Evolutionary conservation across 1,140 invertebrate genomes (phyloP).

Genomic region (Drosophila serrata): DNA sequence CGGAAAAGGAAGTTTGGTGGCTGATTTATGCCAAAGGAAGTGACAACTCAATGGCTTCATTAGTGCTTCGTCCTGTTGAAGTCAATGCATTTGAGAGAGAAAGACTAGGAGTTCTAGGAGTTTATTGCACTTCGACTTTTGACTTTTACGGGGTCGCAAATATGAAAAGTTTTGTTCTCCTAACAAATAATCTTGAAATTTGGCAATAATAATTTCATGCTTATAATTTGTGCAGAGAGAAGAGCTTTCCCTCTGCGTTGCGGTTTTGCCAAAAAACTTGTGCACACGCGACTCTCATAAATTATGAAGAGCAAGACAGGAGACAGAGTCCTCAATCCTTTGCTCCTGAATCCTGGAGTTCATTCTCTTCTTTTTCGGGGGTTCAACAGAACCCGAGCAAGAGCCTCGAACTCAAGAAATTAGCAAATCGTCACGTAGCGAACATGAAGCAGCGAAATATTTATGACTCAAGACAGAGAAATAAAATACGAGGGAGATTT

Average conservation of each 20-base stretch:
- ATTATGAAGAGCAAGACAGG: constrained; percentile 45
- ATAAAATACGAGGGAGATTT: neutral
- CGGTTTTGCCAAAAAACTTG: constrained; percentile 50
- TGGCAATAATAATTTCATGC: constrained; percentile 51
- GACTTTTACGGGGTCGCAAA: constrained; percentile 45
- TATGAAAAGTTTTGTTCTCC: constrained; percentile 54
- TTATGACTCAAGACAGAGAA: constrained; percentile 28
- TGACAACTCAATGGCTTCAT: constrained; percentile 83
- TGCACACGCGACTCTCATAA: constrained; percentile 63
- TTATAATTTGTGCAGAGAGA: constrained; percentile 31
- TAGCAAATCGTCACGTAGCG: constrained; percentile 79
- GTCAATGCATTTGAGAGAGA: constrained; percentile 13
- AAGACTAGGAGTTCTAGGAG: constrained; percentile 15
- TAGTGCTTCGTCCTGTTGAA: constrained; percentile 41
- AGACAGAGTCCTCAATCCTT: constrained; percentile 26
- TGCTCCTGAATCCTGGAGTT: constrained; percentile 28
- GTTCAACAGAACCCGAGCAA: constrained; percentile 15
- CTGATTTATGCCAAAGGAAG: constrained; percentile 75
- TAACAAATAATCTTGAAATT: constrained; percentile 53
- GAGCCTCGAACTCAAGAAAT: constrained; percentile 45
- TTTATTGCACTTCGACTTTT: constrained; percentile 83
- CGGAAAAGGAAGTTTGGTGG: constrained; percentile 30
- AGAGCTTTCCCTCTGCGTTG: neutral
- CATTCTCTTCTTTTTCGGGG: constrained; percentile 31
- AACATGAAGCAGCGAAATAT: constrained; percentile 31